Percentiles rank a stretch among this genome's conserved stretches.
These are phyloP conservation scores for Anodontia alba DNA, from an alignment of 2,888 invertebrate species.

Conservation along the genomic window DNA sequence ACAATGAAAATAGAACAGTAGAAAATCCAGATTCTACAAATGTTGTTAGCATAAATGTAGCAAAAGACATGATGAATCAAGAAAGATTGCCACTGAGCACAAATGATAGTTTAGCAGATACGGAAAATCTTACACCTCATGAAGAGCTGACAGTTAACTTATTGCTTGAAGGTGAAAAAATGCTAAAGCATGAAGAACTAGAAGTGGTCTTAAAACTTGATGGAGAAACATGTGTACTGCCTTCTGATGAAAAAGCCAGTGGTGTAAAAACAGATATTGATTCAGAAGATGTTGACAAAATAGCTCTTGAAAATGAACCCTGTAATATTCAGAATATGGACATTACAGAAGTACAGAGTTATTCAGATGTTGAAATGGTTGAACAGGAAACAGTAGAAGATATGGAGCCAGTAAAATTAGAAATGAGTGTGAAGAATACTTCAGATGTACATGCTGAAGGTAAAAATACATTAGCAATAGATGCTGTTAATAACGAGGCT, in stretches of 20 bases:
- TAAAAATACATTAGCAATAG: too few species aligned
- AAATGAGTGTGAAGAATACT: too few species aligned
- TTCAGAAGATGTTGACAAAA: background rate
- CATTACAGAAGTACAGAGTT: background rate
- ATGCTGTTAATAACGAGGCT: background rate
- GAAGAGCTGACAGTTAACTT: background rate
- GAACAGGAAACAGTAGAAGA: background rate
- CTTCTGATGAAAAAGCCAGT: background rate
- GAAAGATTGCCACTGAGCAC: background rate
- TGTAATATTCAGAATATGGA: too few species aligned
- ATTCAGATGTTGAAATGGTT: background rate
- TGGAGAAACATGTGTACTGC: background rate
- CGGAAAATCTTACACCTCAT: background rate
- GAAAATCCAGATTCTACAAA: background rate
- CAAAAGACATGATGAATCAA: constrained; percentile 2
- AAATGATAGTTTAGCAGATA: background rate
- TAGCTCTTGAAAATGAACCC: background rate
- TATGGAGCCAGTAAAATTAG: background rate
- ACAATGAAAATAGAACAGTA: too few species aligned
- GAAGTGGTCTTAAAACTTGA: background rate
- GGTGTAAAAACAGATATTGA: too few species aligned
- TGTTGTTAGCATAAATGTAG: constrained; percentile 6
- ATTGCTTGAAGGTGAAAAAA: constrained; percentile 8
- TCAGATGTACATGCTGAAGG: too few species aligned
- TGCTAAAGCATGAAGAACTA: background rate